Base-by-base conservation (phyloP, 1,140 invertebrate species). In the Drosophila gunungcola region DNA sequence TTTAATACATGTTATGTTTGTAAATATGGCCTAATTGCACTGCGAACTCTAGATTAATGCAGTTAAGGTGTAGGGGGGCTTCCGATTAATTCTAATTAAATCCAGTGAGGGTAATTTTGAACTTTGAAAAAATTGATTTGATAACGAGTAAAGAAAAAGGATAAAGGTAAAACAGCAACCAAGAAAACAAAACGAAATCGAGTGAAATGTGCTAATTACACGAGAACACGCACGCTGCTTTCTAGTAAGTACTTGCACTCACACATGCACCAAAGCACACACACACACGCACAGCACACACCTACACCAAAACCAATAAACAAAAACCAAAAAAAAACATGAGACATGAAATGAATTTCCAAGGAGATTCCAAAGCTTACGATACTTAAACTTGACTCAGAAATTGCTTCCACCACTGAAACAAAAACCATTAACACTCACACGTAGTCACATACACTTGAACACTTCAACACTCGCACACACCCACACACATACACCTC, bases 201-300 rank as follows among this genome's bases (percentile, higher is more conserved):
- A 76, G 53, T 76, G 54, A 76, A 76, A 76, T 76, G 73, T 76
- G 73, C 73, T 76, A 76, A 76, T 76, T 76, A 76, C 73, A 76
- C 52, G 53, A 58, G 54, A 76, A 67, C 73, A 76, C 73, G 73
- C 73, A 76, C 73, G 61, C 73, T 52, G 73, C 73, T 76, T 76
- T 76, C 73, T 76, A 76, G 73, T 76, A 76, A 76, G 72, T 77
- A 77, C 73, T 43, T 67, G 54, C 58, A 61, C 56, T 48, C 51
- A 73, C 65, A 54, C 12, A 52, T 51, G 73, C 46, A 43, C 45
- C 16, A 12, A 29, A 56, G 13, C 13, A 25, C 27, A 63, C 32
- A 63, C 21, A 38, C 34, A 48, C n/a, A 25, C 55, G 54, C 25
- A 58, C 13, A 21, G 32, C 54, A 27, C 16, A 39, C n/a, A 61